Conservation (phyloP, 2,113 vertebrate species). For the Eptesicus fuscus region DNA sequence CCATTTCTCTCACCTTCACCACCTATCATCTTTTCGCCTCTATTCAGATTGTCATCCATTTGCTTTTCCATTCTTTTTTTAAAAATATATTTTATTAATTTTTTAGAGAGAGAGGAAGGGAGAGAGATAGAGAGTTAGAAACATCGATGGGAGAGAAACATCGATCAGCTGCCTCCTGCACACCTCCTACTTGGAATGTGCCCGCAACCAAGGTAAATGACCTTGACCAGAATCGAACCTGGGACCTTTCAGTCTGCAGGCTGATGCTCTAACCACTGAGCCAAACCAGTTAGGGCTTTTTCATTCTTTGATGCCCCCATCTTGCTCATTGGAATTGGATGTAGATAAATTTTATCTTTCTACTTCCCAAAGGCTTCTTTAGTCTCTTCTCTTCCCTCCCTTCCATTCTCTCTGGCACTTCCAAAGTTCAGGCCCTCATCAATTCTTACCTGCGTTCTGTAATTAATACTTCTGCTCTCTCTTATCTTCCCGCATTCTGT, state of each 20-base stretch:
- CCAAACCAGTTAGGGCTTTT: neutral
- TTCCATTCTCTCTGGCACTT: neutral
- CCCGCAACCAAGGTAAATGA: too few relatives aligned
- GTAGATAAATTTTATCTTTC: neutral
- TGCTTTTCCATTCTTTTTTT: neutral
- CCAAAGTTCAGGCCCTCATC: neutral
- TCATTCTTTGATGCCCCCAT: neutral
- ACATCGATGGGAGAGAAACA: too few relatives aligned
- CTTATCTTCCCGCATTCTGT: neutral
- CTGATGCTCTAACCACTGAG: too few relatives aligned
- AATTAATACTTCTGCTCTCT: neutral
- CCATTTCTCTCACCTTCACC: neutral
- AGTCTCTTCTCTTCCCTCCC: neutral
- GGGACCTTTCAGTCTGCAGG: too few relatives aligned
- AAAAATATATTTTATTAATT: too few relatives aligned
- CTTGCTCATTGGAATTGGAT: neutral
- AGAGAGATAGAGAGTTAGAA: too few relatives aligned
- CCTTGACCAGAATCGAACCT: too few relatives aligned
- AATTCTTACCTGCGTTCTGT: neutral
- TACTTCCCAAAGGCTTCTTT: neutral
- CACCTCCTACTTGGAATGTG: too few relatives aligned
- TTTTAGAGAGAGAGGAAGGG: too few relatives aligned
- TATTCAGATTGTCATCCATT: neutral
- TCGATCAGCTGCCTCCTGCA: too few relatives aligned
- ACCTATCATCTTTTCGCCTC: neutral